A percentile compares a stretch with the other conserved stretches of the same genome.
phyloP scores from a whole-genome alignment of 2,113 vertebrate genomes.

The Neoarius graeffei region DNA sequence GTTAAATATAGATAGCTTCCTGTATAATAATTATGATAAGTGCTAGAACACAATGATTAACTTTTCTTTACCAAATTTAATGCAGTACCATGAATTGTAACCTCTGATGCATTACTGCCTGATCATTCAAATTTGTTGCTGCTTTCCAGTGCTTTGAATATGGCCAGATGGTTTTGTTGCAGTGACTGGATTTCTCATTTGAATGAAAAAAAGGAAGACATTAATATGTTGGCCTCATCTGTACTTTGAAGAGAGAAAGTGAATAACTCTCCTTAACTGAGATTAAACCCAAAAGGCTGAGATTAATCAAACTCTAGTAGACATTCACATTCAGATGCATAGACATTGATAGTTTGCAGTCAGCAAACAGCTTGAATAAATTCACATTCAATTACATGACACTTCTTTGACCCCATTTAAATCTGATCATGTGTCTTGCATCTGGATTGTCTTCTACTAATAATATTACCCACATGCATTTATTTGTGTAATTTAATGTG shows the following conservation, averaged over 20 bases:
- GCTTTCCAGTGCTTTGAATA: conserved; percentile 6
- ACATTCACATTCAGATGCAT: conserved; percentile 19
- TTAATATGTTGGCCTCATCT: conserved; percentile 36
- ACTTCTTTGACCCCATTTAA: conserved; percentile 1
- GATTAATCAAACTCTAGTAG: conserved; percentile 1
- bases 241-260: conserved; percentile 18
- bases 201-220: conserved; percentile 14
- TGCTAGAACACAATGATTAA: background rate
- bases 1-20: conserved; percentile 16
- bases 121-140: background rate
- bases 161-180: conserved; percentile 37
- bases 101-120: background rate
- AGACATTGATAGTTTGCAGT: background rate
- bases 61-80: background rate
- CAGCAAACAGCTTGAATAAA: conserved; percentile 15
- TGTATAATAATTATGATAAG: background rate
- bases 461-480: conserved; percentile 20
- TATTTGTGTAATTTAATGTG: conserved; percentile 4
- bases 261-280: conserved; percentile 23
- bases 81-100: background rate
- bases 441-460: background rate
- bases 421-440: background rate
- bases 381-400: background rate
- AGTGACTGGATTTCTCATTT: conserved; percentile 23
- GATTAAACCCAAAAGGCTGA: conserved; percentile 17